Base-by-base conservation (phyloP, 2,888 invertebrate genomes). In the Cremastinae sp. region DNA sequence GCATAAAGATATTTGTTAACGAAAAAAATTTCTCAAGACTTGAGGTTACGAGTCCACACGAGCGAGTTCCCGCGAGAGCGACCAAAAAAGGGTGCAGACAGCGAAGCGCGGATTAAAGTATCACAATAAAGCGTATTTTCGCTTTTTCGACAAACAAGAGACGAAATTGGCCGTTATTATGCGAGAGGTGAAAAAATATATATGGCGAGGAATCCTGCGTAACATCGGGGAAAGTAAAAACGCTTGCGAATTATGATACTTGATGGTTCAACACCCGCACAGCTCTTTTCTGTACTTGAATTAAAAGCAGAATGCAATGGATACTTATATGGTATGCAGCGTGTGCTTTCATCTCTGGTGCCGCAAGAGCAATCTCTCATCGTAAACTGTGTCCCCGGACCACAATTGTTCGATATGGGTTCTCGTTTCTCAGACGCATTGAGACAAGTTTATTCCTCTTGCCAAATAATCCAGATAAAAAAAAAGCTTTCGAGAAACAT, bases 321-420 rank as follows among this genome's bases (percentile, higher is more conserved):
- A 45, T 73, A 22, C 70, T 55, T 75, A 75, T 71, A 71, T 64
- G 65, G 70, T 39, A 41, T 16, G 61, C 39, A 14, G 28, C 10
- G 45, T 41, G 22, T 22, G 22, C 43, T 7, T 18, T 16, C 2
- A 12, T 35, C 35, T 51, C 22, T 37, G 16, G 12, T 9, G 9
- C 59, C 41, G 51, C 45, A 39, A 39, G 53, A 61, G 71, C 62
- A 75, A 75, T 75, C 75, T 69, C 51, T 49, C 37, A 61, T 75
- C 75, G 75, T 75, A 71, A 71, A 75, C 53, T 68, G 22, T 22
- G n/a, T 16, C 37, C 14, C 14, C 55, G 16, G 16, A 12, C 22
- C 28, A 35, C 71, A 49, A 75, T 75, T 71, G 71, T 75, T 71
- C 56, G 71, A 75, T 66, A 71, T 66, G 65, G 66, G 61, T 68